Evolutionary conservation across 2,888 invertebrate species (phyloP).

Genomic region (Himalopsyche kuldschensis): DNA sequence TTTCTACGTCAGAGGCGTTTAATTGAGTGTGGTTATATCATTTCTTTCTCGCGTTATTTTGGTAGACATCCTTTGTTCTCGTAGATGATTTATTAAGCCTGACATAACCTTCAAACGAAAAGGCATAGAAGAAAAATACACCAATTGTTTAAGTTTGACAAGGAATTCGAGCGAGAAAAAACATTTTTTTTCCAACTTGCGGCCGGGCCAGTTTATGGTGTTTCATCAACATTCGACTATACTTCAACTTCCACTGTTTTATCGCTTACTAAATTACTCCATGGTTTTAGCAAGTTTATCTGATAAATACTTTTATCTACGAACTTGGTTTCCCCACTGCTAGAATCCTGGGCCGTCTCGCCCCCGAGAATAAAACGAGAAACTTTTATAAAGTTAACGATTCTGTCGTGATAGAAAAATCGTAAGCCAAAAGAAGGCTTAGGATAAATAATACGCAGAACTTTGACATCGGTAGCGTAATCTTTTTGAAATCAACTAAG

Average conservation of each 20-base stretch:
- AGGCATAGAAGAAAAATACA: neutral
- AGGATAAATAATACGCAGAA: neutral
- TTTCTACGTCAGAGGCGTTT: neutral
- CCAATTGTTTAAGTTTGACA: neutral
- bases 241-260: constrained; percentile 18
- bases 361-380: neutral
- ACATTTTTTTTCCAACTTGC: neutral
- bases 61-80: neutral
- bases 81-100: neutral
- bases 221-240: neutral
- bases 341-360: neutral
- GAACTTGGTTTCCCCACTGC: neutral
- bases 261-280: constrained; percentile 31
- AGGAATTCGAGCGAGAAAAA: neutral
- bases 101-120: neutral
- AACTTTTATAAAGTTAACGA: neutral
- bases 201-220: neutral
- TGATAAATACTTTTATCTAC: constrained; percentile 31
- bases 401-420: neutral
- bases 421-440: neutral
- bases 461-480: neutral
- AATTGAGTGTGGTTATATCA: neutral
- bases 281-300: constrained; percentile 26
- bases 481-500: neutral
- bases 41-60: neutral